These are phyloP conservation scores for Lithophane socia DNA, from an alignment of 2,888 invertebrate species.

Conservation along the genomic window DNA sequence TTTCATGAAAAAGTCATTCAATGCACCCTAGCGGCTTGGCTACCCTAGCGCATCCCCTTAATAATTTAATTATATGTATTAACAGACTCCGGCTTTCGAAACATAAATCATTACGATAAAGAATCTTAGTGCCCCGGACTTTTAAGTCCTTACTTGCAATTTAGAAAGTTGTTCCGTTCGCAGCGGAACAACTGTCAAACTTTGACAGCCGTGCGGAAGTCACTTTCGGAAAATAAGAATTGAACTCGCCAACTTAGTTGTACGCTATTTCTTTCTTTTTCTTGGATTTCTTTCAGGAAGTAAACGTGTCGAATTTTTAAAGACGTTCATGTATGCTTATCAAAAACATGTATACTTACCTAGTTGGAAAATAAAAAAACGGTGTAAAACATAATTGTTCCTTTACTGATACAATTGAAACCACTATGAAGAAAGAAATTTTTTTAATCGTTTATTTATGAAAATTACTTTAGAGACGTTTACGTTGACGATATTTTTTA, in stretches of 20 bases:
- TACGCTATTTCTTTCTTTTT: not conserved
- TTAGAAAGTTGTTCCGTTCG: constrained; percentile 35
- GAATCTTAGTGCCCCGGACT: constrained; percentile 2
- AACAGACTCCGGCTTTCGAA: not conserved
- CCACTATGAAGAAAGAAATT: too few relatives aligned
- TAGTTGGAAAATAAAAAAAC: too few relatives aligned
- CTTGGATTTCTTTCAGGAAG: not conserved
- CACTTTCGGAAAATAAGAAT: constrained; percentile 32
- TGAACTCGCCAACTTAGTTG: constrained; percentile 21
- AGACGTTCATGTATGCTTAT: too few relatives aligned
- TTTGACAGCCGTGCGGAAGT: constrained; percentile 54
- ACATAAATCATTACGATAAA: constrained; percentile 24
- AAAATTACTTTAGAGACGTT: too few relatives aligned
- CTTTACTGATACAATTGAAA: too few relatives aligned
- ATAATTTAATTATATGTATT: not conserved
- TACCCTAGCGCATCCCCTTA: too few relatives aligned
- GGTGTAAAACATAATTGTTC: too few relatives aligned
- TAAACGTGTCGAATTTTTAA: not conserved
- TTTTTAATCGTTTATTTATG: too few relatives aligned
- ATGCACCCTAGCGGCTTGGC: too few relatives aligned
- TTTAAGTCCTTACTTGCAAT: constrained; percentile 19
- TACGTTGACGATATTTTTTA: too few relatives aligned
- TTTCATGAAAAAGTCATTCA: too few relatives aligned
- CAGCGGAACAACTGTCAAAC: constrained; percentile 55
- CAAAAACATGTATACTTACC: too few relatives aligned